These are phyloP conservation scores for Anolis carolinensis DNA, from an alignment of 2,113 vertebrate species.

Conservation along the genomic window DNA sequence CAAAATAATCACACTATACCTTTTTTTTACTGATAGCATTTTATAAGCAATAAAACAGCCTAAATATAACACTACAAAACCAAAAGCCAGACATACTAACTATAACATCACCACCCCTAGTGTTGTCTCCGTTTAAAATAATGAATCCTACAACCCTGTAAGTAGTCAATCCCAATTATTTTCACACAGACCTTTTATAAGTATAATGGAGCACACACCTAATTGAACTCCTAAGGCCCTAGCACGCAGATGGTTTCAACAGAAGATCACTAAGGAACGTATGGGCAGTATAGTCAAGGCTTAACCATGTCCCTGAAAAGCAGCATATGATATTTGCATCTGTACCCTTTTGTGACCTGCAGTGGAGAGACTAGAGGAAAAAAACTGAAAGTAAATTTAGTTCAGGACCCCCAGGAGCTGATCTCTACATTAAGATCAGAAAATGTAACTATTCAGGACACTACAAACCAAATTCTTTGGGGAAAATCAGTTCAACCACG, in stretches of 20 bases:
- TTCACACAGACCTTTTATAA: not conserved
- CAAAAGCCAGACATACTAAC: not conserved
- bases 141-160: not conserved
- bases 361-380: too few species aligned
- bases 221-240: constrained; percentile 31
- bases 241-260: not conserved
- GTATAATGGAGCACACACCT: constrained; percentile 43
- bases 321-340: not conserved
- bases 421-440: constrained; percentile 47
- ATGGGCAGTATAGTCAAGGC: not conserved
- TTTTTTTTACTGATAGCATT: not conserved
- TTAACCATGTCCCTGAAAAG: not conserved
- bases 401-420: constrained; percentile 45
- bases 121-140: not conserved
- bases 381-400: not conserved
- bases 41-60: not conserved
- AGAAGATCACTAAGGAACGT: not conserved
- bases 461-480: constrained; percentile 72
- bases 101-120: too few species aligned
- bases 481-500: constrained; percentile 71
- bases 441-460: constrained; percentile 65
- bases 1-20: not conserved
- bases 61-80: not conserved
- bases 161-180: not conserved
- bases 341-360: not conserved